Evolutionary conservation across 2,888 invertebrate species (phyloP).

Genomic region (Rhogogaster chlorosoma): DNA sequence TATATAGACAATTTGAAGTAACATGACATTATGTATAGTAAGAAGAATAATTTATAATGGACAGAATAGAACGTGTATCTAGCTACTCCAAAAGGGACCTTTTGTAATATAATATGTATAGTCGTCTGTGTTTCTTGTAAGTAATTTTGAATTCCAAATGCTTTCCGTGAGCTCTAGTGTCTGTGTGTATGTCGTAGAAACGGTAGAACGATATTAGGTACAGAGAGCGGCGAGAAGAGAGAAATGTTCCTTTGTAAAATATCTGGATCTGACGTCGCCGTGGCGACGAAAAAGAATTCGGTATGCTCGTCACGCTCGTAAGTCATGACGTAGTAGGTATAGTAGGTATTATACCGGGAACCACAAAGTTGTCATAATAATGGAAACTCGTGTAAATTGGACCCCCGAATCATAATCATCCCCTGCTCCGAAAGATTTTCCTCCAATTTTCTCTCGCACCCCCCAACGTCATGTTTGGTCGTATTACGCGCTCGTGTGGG

Average conservation of each 20-base stretch:
- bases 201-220: neutral
- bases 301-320: conserved; percentile 32
- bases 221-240: neutral
- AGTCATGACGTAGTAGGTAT: conserved; percentile 22
- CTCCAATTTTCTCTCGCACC: neutral
- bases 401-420: neutral
- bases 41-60: conserved; percentile 24
- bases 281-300: conserved; percentile 1
- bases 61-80: conserved; percentile 25
- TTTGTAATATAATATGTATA: neutral
- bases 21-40: neutral
- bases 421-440: neutral
- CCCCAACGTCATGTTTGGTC: neutral
- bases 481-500: neutral
- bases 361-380: conserved; percentile 34
- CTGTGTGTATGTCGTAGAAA: neutral
- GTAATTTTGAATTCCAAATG: conserved; percentile 13
- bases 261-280: conserved; percentile 7
- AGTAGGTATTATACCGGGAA: neutral
- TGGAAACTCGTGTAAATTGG: conserved; percentile 32
- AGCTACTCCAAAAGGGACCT: neutral
- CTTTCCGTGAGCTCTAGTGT: neutral
- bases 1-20: conserved; percentile 28
- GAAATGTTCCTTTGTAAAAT: conserved; percentile 12
- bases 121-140: neutral